Evolutionary conservation across 2,797 vertebrate species (phyloP), one percentile per base, ranked within the genome.

Genomic region (Enteromius paludinosus): DNA sequence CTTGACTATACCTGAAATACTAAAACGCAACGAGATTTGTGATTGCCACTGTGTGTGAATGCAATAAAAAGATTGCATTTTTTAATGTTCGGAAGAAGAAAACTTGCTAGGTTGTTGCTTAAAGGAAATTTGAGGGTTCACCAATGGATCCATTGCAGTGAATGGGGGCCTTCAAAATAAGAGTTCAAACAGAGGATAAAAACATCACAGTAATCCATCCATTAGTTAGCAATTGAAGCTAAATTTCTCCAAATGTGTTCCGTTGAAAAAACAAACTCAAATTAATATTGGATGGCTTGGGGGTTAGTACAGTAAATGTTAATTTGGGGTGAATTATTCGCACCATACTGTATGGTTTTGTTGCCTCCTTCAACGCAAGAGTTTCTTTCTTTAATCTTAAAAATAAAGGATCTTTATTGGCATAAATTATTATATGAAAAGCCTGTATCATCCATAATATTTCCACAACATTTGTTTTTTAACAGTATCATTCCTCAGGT

Each of bases 1-100:
- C 68, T 82, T 78, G 38, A 30, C 38, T 18, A 23, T 70, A 65
- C 9, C 4, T n/a, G 20, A 54, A 72, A 77, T 54, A 45, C 28
- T 30, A 7, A 49, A 66, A 74, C 20, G 20, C 20, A n/a, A 47
- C 1, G 28, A 43, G 38, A 33, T 47, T 35, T 69, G 33, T 17
- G 0, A 52, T 73, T 38, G 28, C 15, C 20, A n/a, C 33, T 41
- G 20, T 59, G 47, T 35, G 43, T 17, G 20, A 65, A 38, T 20
- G 11, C 43, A 69, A 41, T 43, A 28, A 69, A 33, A 30, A 43
- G 3, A 56, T 8, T n/a, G 0, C 5, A 30, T 33, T 47, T 77
- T 45, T 20, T 11, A 10, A 69, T 25, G 54, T 78, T 25, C 28
- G 15, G 4, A 65, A 35, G 12, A 66, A 65, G n/a, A 78, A 49